These are phyloP conservation scores for Sisor rabdophorus DNA, from an alignment of 2,113 vertebrate species.

Conservation along the genomic window DNA sequence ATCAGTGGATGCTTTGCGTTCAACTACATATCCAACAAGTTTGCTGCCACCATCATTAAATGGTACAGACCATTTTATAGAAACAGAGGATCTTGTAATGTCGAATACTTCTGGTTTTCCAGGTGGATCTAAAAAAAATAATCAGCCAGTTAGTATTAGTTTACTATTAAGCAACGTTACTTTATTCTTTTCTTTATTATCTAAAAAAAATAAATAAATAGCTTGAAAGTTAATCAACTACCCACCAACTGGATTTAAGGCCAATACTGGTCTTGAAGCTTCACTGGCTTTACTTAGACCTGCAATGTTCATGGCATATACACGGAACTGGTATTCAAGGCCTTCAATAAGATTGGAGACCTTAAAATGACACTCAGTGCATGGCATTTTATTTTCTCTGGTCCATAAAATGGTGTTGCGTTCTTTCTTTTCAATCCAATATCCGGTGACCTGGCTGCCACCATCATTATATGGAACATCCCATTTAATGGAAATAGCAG, in stretches of 20 bases:
- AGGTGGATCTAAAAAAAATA: constrained; percentile 77
- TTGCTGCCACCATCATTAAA: constrained; percentile 92
- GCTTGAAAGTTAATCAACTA: not conserved
- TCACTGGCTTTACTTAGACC: constrained; percentile 97
- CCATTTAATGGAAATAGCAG: constrained; percentile 88
- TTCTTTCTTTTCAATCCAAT: constrained; percentile 99
- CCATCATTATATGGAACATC: constrained; percentile 94
- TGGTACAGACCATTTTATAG: constrained; percentile 85
- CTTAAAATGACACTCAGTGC: constrained; percentile 89
- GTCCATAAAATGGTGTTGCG: constrained; percentile 97
- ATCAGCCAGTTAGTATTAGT: not conserved
- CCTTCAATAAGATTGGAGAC: constrained; percentile 87
- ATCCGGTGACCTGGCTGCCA: constrained; percentile 89
- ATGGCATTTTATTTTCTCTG: constrained; percentile 94
- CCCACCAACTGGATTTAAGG: constrained; percentile 93
- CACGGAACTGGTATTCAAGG: constrained; percentile 96
- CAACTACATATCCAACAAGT: constrained; percentile 88
- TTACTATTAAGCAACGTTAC: constrained; percentile 7
- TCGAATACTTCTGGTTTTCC: constrained; percentile 91
- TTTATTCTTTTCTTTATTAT: no score
- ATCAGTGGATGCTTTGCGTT: constrained; percentile 83
- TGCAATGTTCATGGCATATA: constrained; percentile 91
- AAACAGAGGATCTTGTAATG: constrained; percentile 85
- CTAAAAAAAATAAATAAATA: not conserved
- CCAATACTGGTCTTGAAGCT: constrained; percentile 88